A percentile compares a stretch with the other conserved stretches of the same genome.
phyloP scores from a whole-genome alignment of 2,888 invertebrate species.

The Unio delphinus region DNA sequence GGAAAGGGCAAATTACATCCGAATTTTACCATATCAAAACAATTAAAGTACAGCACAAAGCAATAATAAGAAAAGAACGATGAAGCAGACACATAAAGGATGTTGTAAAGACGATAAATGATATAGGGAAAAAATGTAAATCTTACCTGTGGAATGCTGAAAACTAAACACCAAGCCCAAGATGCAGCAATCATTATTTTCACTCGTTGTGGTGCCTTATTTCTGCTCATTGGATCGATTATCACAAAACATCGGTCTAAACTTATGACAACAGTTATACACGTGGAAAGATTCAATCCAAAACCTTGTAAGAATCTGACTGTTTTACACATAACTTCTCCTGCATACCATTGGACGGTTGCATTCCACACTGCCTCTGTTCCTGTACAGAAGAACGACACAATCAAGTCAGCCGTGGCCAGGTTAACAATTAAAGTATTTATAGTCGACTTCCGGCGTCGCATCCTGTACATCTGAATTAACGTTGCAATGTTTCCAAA shows the following conservation, averaged over 20 bases:
- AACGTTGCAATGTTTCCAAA: conserved; percentile 84
- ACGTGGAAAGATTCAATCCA: conserved; percentile 86
- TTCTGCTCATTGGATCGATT: conserved; percentile 78
- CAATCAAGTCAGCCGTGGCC: conserved; percentile 86
- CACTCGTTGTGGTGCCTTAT: conserved; percentile 79
- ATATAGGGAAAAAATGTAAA: too few species aligned
- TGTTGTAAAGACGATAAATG: too few species aligned
- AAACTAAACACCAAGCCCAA: conserved; percentile 82
- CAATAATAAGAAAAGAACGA: too few species aligned
- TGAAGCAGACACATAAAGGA: too few species aligned
- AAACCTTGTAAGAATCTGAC: conserved; percentile 87
- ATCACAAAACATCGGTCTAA: conserved; percentile 85
- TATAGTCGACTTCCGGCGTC: conserved; percentile 70
- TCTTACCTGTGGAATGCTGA: conserved; percentile 87
- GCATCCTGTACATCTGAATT: conserved; percentile 80
- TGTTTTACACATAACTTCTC: conserved; percentile 83
- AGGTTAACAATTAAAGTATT: conserved; percentile 86
- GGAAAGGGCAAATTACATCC: too few species aligned
- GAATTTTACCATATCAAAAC: too few species aligned
- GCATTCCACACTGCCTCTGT: conserved; percentile 88
- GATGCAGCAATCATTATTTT: conserved; percentile 76
- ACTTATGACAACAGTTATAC: conserved; percentile 86
- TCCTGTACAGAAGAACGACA: conserved; percentile 85
- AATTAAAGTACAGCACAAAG: too few species aligned
- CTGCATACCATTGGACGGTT: conserved; percentile 86